phyloP scores from a whole-genome alignment of 2,888 invertebrate species.

The Charanyca ferruginea region DNA sequence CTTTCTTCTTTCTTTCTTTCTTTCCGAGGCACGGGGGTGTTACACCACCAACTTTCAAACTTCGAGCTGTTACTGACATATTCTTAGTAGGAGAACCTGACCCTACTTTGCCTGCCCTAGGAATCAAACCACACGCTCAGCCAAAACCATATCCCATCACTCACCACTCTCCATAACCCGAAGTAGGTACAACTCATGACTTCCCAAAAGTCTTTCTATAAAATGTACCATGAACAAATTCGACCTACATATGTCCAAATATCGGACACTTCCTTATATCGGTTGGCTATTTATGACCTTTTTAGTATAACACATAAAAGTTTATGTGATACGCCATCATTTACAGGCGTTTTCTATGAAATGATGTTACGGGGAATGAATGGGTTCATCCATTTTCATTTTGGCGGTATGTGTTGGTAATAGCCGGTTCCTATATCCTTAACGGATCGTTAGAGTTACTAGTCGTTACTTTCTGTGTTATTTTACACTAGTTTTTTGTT shows the following conservation, averaged over 20 bases:
- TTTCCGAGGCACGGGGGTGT: too few relatives aligned
- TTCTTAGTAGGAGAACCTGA: too few relatives aligned
- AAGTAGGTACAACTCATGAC: background rate
- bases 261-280: constrained; percentile 63
- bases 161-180: background rate
- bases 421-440: background rate
- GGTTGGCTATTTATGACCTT: constrained; percentile 59
- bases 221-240: constrained; percentile 22
- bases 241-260: constrained; percentile 45
- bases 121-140: too few relatives aligned
- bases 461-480: too few relatives aligned
- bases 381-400: constrained; percentile 5
- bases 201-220: constrained; percentile 25
- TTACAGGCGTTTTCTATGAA: constrained; percentile 42
- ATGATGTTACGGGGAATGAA: constrained; percentile 3
- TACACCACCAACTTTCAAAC: too few relatives aligned
- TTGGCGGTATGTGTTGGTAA: constrained; percentile 13
- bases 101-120: too few relatives aligned
- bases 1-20: too few relatives aligned
- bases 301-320: constrained; percentile 57
- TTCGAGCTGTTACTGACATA: too few relatives aligned
- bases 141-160: background rate
- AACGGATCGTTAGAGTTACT: too few relatives aligned
- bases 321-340: constrained; percentile 49
- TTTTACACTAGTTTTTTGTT: too few relatives aligned